Percentiles rank a stretch among this genome's conserved stretches.
Evolutionary conservation across 2,113 vertebrate species (phyloP).

Genomic region (Willisornis vidua): DNA sequence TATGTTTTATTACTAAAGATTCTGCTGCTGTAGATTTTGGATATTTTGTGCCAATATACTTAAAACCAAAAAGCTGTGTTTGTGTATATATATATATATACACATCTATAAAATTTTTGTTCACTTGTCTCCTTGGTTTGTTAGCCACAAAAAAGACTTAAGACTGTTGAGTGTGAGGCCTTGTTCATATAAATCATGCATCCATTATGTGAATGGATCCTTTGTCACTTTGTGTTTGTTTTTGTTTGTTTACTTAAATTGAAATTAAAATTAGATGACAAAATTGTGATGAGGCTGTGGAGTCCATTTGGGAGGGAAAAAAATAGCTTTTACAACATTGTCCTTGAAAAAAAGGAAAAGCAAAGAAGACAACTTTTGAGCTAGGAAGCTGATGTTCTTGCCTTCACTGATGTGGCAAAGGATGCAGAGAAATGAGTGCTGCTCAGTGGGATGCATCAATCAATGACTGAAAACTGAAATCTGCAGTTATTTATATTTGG

Average conservation of each 20-base stretch:
- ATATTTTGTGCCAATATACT: constrained; percentile 28
- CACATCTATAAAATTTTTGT: neutral
- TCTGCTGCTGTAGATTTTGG: neutral
- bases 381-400: constrained; percentile 44
- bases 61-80: constrained; percentile 18
- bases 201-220: constrained; percentile 78
- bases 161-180: constrained; percentile 72
- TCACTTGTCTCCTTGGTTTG: constrained; percentile 43
- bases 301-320: constrained; percentile 36
- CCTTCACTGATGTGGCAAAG: constrained; percentile 64
- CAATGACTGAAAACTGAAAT: constrained; percentile 73
- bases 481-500: constrained; percentile 68
- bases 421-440: constrained; percentile 42
- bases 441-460: constrained; percentile 58
- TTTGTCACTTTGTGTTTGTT: constrained; percentile 78
- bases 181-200: constrained; percentile 66
- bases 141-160: constrained; percentile 61
- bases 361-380: constrained; percentile 46
- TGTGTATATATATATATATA: neutral
- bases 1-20: constrained; percentile 14
- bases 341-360: constrained; percentile 13
- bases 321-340: neutral
- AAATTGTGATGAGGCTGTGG: constrained; percentile 46
- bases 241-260: constrained; percentile 70
- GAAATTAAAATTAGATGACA: constrained; percentile 42